These are phyloP conservation scores for Micromys minutus DNA, from an alignment of 2,113 vertebrate species.

Conservation along the genomic window DNA sequence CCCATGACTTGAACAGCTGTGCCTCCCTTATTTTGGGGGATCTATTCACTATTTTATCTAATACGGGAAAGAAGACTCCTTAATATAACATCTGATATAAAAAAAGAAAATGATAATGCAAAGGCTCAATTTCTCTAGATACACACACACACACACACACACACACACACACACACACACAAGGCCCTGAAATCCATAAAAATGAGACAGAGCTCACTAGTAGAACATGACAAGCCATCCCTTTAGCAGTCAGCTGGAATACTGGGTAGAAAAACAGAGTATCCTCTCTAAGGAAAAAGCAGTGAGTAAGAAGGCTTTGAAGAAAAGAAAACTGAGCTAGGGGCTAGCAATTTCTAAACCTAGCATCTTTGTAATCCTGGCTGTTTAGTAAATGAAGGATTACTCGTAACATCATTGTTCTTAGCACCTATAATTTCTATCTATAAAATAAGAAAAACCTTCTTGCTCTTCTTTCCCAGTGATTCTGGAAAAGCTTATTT, in stretches of 20 bases:
- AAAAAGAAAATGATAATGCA: constrained; percentile 2
- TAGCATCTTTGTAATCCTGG: neutral
- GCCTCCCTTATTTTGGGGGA: constrained; percentile 37
- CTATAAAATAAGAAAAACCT: neutral
- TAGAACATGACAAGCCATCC: neutral
- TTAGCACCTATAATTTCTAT: neutral
- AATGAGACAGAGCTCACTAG: neutral
- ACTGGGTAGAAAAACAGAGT: neutral
- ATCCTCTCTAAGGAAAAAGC: neutral
- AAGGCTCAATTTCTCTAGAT: neutral
- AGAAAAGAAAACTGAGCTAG: neutral
- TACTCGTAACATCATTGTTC: neutral
- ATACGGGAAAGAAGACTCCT: neutral
- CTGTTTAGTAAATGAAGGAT: neutral
- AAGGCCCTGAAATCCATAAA: accelerated
- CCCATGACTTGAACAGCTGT: constrained; percentile 8
- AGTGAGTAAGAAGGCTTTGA: neutral
- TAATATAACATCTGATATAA: neutral
- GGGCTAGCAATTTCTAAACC: neutral
- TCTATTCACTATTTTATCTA: neutral
- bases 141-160: neutral
- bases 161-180: too few species aligned
- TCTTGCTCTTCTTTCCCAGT: neutral
- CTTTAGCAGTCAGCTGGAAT: neutral
- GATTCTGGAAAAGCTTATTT: neutral